phyloP scores from a whole-genome alignment of 2,113 vertebrate species.

The Polypterus bichir region DNA sequence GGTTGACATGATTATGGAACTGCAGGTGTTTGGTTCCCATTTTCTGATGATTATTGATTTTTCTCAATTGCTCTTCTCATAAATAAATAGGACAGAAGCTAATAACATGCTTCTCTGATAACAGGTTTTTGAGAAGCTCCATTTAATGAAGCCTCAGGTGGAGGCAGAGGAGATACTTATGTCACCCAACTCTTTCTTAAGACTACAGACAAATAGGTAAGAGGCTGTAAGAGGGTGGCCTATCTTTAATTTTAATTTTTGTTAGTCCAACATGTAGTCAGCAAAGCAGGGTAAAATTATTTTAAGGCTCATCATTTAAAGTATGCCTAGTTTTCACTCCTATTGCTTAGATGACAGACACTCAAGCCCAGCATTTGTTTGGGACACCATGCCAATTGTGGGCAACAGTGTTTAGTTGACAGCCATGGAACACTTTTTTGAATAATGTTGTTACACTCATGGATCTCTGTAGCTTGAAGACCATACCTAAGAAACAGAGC shows the following conservation, averaged over 20 bases:
- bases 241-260: background rate
- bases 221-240: conserved; percentile 3
- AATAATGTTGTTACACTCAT: no score
- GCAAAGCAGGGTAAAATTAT: background rate
- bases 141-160: conserved; percentile 59
- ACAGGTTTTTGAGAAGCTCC: conserved; percentile 83
- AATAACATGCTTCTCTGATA: conserved; percentile 10
- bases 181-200: conserved; percentile 54
- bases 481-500: background rate
- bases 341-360: background rate
- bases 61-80: no score
- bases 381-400: background rate
- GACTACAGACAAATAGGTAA: conserved; percentile 59
- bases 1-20: no score
- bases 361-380: background rate
- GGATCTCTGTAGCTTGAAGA: background rate
- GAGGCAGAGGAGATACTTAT: conserved; percentile 64
- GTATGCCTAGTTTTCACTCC: background rate
- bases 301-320: background rate
- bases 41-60: no score
- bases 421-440: no score
- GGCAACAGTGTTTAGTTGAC: no score
- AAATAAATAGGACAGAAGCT: no score
- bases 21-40: no score
- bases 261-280: background rate